Conservation (phyloP, 2,113 vertebrate genomes). For the Ibidorhyncha struthersii region DNA sequence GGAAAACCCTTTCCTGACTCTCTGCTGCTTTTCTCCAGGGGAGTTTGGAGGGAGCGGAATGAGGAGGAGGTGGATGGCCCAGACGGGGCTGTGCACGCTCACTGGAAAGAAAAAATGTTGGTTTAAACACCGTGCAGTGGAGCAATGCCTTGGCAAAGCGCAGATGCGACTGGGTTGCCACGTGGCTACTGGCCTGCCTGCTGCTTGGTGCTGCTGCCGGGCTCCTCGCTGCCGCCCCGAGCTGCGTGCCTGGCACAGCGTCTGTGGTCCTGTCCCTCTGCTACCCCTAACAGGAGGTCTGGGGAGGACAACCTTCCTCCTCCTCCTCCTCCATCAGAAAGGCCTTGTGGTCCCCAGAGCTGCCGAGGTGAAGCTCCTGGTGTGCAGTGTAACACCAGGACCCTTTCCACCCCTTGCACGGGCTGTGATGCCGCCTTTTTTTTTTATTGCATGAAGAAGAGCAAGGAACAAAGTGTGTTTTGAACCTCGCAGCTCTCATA, state of each 20-base stretch:
- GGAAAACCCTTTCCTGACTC: not conserved
- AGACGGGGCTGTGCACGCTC: not conserved
- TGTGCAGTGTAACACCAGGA: fast-evolving
- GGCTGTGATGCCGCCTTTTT: not conserved
- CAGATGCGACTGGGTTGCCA: not conserved
- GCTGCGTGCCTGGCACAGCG: fast-evolving
- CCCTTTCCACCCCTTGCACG: not conserved
- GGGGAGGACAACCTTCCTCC: not conserved
- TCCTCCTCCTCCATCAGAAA: not conserved
- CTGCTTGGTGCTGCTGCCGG: not conserved
- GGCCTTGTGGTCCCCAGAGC: not conserved
- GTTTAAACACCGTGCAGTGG: not conserved
- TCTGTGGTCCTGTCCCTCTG: not conserved
- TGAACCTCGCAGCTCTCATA: not conserved
- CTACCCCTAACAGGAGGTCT: not conserved
- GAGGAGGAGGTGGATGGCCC: not conserved
- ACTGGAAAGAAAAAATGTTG: fast-evolving
- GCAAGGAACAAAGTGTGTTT: not conserved
- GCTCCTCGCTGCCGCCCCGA: not conserved
- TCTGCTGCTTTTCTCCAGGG: not conserved
- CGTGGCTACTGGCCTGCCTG: not conserved
- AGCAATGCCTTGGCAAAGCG: not conserved
- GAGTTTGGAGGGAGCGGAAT: not conserved
- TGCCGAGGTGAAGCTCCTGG: not conserved
- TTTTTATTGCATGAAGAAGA: not conserved